Base-by-base conservation (phyloP, 2,113 vertebrate genomes). In the Lepisosteus osseus region DNA sequence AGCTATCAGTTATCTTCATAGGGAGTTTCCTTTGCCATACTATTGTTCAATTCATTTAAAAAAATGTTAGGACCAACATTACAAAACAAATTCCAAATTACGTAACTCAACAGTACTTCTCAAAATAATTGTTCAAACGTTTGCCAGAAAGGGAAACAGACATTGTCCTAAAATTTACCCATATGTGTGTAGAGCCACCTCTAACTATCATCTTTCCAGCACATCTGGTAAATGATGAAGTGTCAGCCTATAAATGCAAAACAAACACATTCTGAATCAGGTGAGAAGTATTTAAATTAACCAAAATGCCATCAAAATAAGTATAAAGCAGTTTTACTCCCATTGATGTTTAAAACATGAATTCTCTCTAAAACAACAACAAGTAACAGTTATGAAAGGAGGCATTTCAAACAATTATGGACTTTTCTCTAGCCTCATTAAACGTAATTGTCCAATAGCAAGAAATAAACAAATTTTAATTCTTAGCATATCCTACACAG, bases 171-270 rank as follows among this genome's bases (percentile, higher is more conserved):
- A 51, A 51, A 2, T 63, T 63, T 29, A 17, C 14, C 1, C 61
- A 29, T 8, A 63, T 15, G 7, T 63, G 3, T 17, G n/a, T 4
- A 4, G 61, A 63, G 61, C 9, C 61, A 83, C 78, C 67, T 71
- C 61, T 71, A 78, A 68, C 61, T 51, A 81, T 81, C 85, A 85
- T 76, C 78, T 80, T 76, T 81, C 79, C 67, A 70, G 57, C 71
- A 76, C 78, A 85, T 84, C 82, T 91, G 89, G 84, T 79, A 75
- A 72, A 70, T 90, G 87, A 91, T 91, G 84, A 91, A 82, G 90
- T 92, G 88, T 79, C 87, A 91, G 89, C 82, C 70, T 81, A 83
- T 91, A 91, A 91, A 90, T 77, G 74, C 70, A 76, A 80, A 87
- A 83, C 74, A 84, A 17, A 79, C 82, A 86, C 76, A 75, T 76